Evolutionary conservation across 2,797 vertebrate species (phyloP).

Genomic region (Sebastes variabilis): DNA sequence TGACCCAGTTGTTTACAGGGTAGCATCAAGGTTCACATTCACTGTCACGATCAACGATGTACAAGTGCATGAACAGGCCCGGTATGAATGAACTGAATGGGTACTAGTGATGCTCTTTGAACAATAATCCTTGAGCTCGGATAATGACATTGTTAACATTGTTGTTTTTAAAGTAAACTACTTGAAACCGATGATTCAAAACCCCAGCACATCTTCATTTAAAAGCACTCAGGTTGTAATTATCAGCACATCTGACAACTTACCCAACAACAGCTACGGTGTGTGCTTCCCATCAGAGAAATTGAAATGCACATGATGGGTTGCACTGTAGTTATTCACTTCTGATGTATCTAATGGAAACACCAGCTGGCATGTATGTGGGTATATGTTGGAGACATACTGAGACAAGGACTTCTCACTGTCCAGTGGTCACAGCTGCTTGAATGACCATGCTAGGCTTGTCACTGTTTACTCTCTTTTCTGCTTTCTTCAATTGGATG

Average conservation of each 20-base stretch:
- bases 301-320: background rate
- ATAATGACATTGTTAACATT: slow-evolving; percentile 47
- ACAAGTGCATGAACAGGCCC: slow-evolving; percentile 50
- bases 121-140: slow-evolving; percentile 44
- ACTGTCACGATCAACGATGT: slow-evolving; percentile 35
- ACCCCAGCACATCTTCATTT: slow-evolving; percentile 41
- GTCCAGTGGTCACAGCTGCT: no score
- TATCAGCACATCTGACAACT: slow-evolving; percentile 40
- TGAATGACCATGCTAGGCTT: no score
- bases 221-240: slow-evolving; percentile 51
- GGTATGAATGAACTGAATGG: slow-evolving; percentile 56
- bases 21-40: slow-evolving; percentile 32
- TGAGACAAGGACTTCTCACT: background rate
- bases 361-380: background rate
- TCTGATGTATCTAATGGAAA: background rate
- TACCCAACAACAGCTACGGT: slow-evolving; percentile 1
- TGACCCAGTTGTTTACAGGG: slow-evolving; percentile 67
- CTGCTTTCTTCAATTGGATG: background rate
- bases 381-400: background rate
- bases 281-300: background rate
- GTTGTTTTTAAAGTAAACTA: slow-evolving; percentile 61
- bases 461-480: background rate
- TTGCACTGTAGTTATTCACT: background rate
- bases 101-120: slow-evolving; percentile 25
- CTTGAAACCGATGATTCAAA: slow-evolving; percentile 68